phyloP scores from a whole-genome alignment of 2,797 vertebrate genomes.

The Crenuchus spilurus region DNA sequence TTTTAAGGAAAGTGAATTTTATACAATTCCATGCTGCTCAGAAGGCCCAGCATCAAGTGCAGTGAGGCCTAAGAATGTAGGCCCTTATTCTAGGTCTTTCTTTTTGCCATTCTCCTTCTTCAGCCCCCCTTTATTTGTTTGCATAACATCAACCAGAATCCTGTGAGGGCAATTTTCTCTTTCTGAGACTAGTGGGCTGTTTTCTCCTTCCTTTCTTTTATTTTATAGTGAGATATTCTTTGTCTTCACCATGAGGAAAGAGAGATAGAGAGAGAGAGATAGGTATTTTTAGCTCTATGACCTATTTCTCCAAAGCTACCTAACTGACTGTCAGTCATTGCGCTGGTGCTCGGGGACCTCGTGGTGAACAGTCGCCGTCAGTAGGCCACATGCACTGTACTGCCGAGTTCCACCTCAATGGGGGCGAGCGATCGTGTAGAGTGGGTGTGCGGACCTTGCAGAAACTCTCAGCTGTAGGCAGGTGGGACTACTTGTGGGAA shows the following conservation, averaged over 20 bases:
- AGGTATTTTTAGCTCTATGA: constrained; percentile 86
- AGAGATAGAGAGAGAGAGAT: constrained; percentile 64
- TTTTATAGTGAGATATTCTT: constrained; percentile 60
- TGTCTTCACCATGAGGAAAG: constrained; percentile 56
- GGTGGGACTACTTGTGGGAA: constrained; percentile 31
- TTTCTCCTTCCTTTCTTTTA: constrained; percentile 56
- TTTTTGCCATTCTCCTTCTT: constrained; percentile 39
- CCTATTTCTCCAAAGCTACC: constrained; percentile 84
- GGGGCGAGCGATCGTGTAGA: background rate
- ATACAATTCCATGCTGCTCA: constrained; percentile 63
- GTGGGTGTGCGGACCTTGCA: background rate
- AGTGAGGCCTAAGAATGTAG: constrained; percentile 60
- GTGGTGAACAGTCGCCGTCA: constrained; percentile 62
- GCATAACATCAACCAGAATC: constrained; percentile 33
- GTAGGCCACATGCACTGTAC: constrained; percentile 53
- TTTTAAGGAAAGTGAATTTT: constrained; percentile 76
- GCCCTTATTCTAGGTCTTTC: constrained; percentile 69
- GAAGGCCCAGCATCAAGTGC: constrained; percentile 30
- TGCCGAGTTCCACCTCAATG: constrained; percentile 39
- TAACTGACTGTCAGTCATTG: constrained; percentile 78
- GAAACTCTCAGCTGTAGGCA: constrained; percentile 15
- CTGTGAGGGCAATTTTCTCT: constrained; percentile 55
- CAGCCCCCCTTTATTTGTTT: constrained; percentile 58
- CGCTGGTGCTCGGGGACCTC: constrained; percentile 69
- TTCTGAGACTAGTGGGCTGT: constrained; percentile 46